phyloP scores from a whole-genome alignment of 2,113 vertebrate genomes.

The Mormyrus lacerda region DNA sequence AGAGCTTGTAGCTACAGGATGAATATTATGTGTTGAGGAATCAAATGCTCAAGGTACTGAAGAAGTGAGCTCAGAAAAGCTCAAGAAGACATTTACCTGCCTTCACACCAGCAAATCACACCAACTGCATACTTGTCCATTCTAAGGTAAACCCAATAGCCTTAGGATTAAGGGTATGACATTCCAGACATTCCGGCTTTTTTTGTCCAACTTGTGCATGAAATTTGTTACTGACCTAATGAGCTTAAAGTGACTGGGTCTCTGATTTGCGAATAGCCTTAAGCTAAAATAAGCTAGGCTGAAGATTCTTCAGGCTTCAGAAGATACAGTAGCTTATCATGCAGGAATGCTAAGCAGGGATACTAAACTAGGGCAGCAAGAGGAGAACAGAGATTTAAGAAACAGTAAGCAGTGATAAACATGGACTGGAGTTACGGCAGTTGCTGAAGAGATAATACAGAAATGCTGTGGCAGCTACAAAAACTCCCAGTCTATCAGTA shows the following conservation, averaged over 20 bases:
- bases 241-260: neutral
- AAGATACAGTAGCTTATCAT: neutral
- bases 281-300: neutral
- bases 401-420: neutral
- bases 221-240: neutral
- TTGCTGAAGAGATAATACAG: neutral
- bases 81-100: neutral
- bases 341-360: neutral
- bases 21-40: neutral
- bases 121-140: neutral
- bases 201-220: neutral
- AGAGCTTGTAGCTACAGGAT: neutral
- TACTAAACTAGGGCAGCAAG: neutral
- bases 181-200: neutral
- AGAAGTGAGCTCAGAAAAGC: neutral
- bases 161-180: neutral
- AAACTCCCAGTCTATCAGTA: neutral
- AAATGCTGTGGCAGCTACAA: neutral
- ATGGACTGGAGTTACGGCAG: neutral
- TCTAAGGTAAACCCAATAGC: neutral
- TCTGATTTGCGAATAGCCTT: neutral
- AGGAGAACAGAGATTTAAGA: neutral
- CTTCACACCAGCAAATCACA: neutral
- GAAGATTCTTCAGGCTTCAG: neutral
- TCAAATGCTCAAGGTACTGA: neutral